These are phyloP conservation scores for Trissonchulus latispiculum DNA, from an alignment of 2,888 invertebrate species.

Conservation along the genomic window DNA sequence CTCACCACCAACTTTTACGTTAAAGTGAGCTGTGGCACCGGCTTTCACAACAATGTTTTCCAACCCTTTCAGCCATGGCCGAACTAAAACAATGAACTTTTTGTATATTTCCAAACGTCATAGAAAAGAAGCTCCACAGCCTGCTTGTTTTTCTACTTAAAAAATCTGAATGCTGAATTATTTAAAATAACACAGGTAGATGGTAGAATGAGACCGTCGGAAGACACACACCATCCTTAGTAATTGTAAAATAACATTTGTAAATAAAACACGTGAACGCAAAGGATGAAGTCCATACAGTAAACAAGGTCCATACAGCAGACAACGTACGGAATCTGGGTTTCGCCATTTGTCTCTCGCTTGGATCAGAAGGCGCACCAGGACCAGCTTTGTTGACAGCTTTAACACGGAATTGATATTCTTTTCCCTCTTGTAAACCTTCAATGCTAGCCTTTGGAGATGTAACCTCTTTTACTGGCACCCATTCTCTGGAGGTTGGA, in stretches of 20 bases:
- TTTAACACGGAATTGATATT: constrained; percentile 74
- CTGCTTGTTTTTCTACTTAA: too few species aligned
- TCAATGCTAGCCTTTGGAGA: constrained; percentile 66
- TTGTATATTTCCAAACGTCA: too few species aligned
- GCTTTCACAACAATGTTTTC: constrained; percentile 84
- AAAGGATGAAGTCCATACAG: too few species aligned
- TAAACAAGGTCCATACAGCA: too few species aligned
- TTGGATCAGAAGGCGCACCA: constrained; percentile 74
- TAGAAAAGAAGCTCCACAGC: too few species aligned
- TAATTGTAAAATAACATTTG: too few species aligned
- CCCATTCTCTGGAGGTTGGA: constrained; percentile 58
- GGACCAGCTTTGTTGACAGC: constrained; percentile 80
- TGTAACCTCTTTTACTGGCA: constrained; percentile 42
- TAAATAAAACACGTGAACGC: too few species aligned
- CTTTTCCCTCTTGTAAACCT: constrained; percentile 79
- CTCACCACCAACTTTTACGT: constrained; percentile 90
- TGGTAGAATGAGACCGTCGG: too few species aligned
- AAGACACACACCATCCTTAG: too few species aligned
- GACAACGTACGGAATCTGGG: constrained; percentile 83
- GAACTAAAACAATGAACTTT: constrained; percentile 66
- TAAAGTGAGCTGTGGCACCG: constrained; percentile 81
- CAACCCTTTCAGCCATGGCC: constrained; percentile 80
- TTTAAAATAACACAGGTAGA: too few species aligned
- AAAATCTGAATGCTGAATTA: too few species aligned
- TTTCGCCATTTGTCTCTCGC: constrained; percentile 84